Base-by-base conservation (phyloP, 2,113 vertebrate species). In the Ploceus nigricollis region DNA sequence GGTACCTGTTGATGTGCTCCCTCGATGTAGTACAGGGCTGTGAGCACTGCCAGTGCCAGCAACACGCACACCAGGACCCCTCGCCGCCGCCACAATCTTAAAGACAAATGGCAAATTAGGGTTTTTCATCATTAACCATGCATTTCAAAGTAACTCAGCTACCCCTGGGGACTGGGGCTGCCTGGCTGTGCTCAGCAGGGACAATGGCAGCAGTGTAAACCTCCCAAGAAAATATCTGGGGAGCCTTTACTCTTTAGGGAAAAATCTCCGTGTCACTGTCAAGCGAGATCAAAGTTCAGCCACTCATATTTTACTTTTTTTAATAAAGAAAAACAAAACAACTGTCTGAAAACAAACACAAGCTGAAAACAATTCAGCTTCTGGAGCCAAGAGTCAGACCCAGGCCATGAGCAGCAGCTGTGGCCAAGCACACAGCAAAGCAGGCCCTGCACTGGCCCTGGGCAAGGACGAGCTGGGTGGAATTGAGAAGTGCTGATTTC, bases 1-100 rank as follows among this genome's bases (percentile, higher is more conserved):
- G 98, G 82, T 98, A 99, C 99, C 98, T 98, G 98, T 96, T 99
- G 99, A 98, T 99, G 99, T 48, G 97, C 77, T 97, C 99, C 99
- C 96, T 99, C 99, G 89, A 98, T 97, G 96, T 98, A 99, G 97
- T 99, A 99, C 78, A 97, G 96, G 92, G 98, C 71, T 95, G 98
- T 98, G 92, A 99, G 98, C 75, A 98, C 71, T 85, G 98, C 98
- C 93, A 99, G 98, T 66, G 98, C 96, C 96, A 99, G 96, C 93
- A 99, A 92, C 96, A 98, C 92, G 68, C 98, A 98, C 87, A 98
- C 96, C 97, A 99, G 98, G 70, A 97, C 50, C 87, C 98, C 98
- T 94, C 99, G 98, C 80, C 98, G 98, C 79, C 98, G 98, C 99
- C 99, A 99, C 96, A 99, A 98, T 91, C 99, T 99, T 96, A 88